A percentile compares a stretch with the other conserved stretches of the same genome.
These are phyloP conservation scores for Gadus macrocephalus DNA, from an alignment of 2,113 vertebrate genomes.

Conservation along the genomic window DNA sequence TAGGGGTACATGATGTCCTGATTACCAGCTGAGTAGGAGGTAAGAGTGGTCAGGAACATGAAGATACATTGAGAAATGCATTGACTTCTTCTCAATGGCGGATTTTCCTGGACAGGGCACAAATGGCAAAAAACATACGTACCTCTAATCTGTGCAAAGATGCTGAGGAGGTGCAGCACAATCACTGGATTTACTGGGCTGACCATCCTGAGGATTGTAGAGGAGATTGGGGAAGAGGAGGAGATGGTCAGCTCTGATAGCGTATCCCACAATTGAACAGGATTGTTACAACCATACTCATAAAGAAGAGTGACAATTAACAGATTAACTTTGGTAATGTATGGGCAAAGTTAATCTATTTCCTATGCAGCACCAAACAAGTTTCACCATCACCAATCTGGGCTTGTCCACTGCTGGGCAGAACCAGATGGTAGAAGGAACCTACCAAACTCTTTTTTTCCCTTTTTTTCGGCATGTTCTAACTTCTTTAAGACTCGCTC, in stretches of 20 bases:
- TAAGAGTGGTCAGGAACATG: constrained; percentile 3
- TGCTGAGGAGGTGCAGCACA: constrained; percentile 69
- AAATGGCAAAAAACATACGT: neutral
- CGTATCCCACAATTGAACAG: neutral
- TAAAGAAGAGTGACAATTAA: too few relatives aligned
- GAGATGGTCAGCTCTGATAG: neutral
- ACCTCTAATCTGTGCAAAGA: constrained; percentile 64
- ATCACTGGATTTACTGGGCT: constrained; percentile 66
- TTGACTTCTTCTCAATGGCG: too few relatives aligned
- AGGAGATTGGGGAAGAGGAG: neutral
- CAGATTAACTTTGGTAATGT: neutral
- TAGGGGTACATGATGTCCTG: constrained; percentile 82
- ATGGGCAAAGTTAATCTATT: constrained; percentile 12
- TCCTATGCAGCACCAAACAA: constrained; percentile 20
- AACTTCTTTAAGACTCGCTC: constrained; percentile 77
- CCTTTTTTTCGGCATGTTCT: constrained; percentile 23
- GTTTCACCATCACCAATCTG: too few relatives aligned
- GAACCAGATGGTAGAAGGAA: constrained; percentile 42
- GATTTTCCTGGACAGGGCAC: too few relatives aligned
- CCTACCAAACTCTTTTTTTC: constrained; percentile 11
- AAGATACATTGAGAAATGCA: neutral
- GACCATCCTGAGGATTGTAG: constrained; percentile 68
- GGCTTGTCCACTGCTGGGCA: constrained; percentile 8
- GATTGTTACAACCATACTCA: too few relatives aligned
- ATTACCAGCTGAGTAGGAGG: constrained; percentile 66